phyloP scores from a whole-genome alignment of 2,113 vertebrate species.

The Nyctibius bracteatus region DNA sequence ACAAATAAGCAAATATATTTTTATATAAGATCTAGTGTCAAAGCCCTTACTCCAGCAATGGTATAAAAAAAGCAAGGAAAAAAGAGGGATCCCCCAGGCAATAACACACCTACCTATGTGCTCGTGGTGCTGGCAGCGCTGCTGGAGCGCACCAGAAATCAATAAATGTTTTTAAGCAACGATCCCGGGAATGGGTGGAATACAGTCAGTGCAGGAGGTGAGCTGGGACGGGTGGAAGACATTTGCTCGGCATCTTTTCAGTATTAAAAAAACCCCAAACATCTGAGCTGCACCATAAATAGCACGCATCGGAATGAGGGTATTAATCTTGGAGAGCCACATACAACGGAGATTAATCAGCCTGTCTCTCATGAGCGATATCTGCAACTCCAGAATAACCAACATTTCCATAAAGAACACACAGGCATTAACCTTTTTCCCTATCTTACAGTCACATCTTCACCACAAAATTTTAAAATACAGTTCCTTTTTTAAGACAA shows the following conservation, averaged over 20 bases:
- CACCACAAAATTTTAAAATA: neutral
- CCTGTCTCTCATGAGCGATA: neutral
- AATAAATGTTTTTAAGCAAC: neutral
- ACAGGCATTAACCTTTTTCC: neutral
- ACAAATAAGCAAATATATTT: neutral
- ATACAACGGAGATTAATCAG: conserved; percentile 2
- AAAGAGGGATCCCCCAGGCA: neutral
- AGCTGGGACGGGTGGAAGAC: neutral
- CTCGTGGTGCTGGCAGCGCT: neutral
- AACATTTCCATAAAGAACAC: neutral
- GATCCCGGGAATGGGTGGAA: neutral
- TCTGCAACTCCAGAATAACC: neutral
- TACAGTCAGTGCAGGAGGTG: neutral
- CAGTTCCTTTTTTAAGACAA: neutral
- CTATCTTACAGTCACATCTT: neutral
- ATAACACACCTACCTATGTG: neutral
- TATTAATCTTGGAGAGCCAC: neutral
- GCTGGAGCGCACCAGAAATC: neutral
- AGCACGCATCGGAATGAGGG: neutral
- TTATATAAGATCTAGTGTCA: neutral
- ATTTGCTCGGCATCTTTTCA: neutral
- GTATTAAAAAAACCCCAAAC: neutral
- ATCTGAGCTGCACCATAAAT: neutral
- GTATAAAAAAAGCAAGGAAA: neutral
- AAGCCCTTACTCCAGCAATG: neutral